These are phyloP conservation scores for Spinus pinus DNA, from an alignment of 2,797 vertebrate species.

Conservation along the genomic window DNA sequence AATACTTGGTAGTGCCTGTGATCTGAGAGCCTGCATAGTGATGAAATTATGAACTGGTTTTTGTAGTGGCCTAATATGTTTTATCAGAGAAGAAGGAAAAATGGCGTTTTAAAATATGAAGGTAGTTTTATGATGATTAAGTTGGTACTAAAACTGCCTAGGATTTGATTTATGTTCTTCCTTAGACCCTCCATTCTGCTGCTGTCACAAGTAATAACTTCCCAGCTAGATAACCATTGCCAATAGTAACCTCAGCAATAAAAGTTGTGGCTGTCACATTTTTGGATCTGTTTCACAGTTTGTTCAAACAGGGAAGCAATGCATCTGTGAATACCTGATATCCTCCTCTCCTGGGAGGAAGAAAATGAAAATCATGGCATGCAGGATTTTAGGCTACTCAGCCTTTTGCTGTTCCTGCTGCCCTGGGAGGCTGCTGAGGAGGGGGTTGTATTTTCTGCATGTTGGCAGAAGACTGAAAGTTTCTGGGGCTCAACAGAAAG, in stretches of 20 bases:
- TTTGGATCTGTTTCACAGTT: neutral
- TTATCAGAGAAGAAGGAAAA: neutral
- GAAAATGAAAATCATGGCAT: neutral
- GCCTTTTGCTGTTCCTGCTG: neutral
- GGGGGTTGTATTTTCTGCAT: neutral
- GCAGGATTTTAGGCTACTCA: neutral
- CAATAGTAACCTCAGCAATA: slow-evolving; percentile 15
- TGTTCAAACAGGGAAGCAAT: neutral
- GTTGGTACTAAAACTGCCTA: slow-evolving; percentile 26
- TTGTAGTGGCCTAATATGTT: neutral
- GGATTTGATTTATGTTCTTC: slow-evolving; percentile 41
- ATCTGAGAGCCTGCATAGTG: neutral
- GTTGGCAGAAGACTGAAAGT: neutral
- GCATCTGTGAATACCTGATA: neutral
- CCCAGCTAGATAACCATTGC: slow-evolving; percentile 24
- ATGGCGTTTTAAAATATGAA: neutral
- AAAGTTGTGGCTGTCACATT: slow-evolving; percentile 3
- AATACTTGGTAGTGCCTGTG: neutral
- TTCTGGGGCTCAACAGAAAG: neutral
- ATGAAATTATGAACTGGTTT: neutral
- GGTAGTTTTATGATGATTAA: slow-evolving; percentile 39
- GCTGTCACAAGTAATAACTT: slow-evolving; percentile 47
- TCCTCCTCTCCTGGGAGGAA: neutral
- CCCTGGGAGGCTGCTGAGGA: neutral
- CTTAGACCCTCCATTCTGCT: slow-evolving; percentile 14